Evolutionary conservation across 2,113 vertebrate species (phyloP), one percentile per base, ranked within the genome.

Genomic region (Hemiscyllium ocellatum): DNA sequence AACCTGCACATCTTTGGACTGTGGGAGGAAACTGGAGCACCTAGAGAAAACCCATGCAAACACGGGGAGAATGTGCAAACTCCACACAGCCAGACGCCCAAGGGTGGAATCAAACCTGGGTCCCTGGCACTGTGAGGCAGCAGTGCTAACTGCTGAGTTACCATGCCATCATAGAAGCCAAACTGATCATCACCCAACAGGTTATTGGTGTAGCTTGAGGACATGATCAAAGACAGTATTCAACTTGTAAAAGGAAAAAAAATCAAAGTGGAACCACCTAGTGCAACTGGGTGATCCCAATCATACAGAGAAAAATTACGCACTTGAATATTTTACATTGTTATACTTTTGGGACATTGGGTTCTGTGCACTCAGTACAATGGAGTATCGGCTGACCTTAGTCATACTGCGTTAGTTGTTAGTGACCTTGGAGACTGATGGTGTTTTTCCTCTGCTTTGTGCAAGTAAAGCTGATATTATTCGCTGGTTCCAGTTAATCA

Each of bases 291-390:
- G 42, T 37, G 17, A 10, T 93, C 61, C 33, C 89, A 93, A 37
- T 66, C 65, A 20, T 68, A 83, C 37, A 83, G 80, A 93, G 56
- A n/a, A 93, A 65, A 37, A n/a, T 91, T 66, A 37, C n/a, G 56
- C 15, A 93, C 37, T 37, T 66, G 89, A 33, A 37, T 66, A 66
- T 2, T 68, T 93, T 66, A 66, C 56, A 91, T 91, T 93, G 61
- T 93, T 93, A 93, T 66, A 93, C 37, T 93, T 93, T 68, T 65
- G 33, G 29, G 17, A 29, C 56, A 6, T 37, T 2, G n/a, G 61
- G 89, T 93, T 93, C 89, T 93, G 33, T 37, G 89, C 80, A 83
- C 37, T 83, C 42, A 37, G 80, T 93, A 93, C 61, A 93, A 68
- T 4, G n/a, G 19, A 65, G 0, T 93, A 37, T 33, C 37, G 61